A percentile compares a stretch with the other conserved stretches of the same genome.
Evolutionary conservation across 2,113 vertebrate species (phyloP).

Genomic region (Shinisaurus crocodilurus): DNA sequence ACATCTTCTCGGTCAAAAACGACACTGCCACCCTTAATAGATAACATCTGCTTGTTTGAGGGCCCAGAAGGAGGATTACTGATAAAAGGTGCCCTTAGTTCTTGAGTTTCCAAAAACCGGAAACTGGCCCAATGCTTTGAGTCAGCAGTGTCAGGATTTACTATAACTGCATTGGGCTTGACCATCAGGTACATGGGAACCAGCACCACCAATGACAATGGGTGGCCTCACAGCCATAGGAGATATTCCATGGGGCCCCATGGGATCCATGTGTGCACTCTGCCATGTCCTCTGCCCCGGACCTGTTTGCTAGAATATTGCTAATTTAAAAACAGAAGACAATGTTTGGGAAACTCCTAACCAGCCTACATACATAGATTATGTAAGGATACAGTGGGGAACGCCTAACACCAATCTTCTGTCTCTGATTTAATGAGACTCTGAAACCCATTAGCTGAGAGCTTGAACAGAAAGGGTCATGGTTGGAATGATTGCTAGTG

Average conservation of each 20-base stretch:
- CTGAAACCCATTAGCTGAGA: background rate
- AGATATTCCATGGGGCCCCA: background rate
- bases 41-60: no score
- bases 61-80: no score
- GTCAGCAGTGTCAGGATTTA: no score
- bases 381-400: background rate
- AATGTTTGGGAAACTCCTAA: background rate
- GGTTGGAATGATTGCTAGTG: background rate
- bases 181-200: background rate
- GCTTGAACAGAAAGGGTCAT: background rate
- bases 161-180: no score
- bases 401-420: background rate
- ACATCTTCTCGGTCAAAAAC: no score
- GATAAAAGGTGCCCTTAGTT: no score
- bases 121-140: no score
- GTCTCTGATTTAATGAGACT: background rate
- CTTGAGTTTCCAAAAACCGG: no score
- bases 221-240: background rate
- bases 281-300: background rate
- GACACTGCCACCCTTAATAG: no score
- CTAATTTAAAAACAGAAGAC: background rate
- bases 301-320: background rate
- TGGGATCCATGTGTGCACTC: background rate
- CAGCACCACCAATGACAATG: background rate
- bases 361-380: background rate